Evolutionary conservation across 2,888 invertebrate species (phyloP).

Genomic region (Odontomyia ornata): DNA sequence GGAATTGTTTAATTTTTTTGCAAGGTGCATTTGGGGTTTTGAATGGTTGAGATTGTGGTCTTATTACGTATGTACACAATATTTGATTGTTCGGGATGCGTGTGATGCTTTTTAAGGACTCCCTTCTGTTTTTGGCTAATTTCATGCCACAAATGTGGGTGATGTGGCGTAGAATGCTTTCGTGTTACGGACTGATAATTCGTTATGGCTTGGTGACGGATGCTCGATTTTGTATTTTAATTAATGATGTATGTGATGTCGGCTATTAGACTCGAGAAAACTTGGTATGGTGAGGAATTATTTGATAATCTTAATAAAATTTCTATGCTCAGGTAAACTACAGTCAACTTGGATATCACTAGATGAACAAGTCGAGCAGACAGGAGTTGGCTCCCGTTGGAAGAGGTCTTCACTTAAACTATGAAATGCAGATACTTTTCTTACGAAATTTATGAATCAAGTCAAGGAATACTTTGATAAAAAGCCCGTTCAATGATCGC

Average conservation of each 20-base stretch:
- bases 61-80: constrained; percentile 22
- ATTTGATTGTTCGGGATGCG: constrained; percentile 22
- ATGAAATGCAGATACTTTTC: no score
- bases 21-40: constrained; percentile 44
- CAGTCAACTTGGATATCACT: no score
- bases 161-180: constrained; percentile 47
- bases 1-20: constrained; percentile 48
- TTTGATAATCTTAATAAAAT: no score
- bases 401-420: no score
- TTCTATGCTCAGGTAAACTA: no score
- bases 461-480: no score
- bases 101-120: constrained; percentile 31
- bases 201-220: constrained; percentile 48
- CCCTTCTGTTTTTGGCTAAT: constrained; percentile 30
- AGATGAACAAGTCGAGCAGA: no score
- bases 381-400: no score
- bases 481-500: no score
- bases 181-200: constrained; percentile 47
- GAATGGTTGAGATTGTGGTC: constrained; percentile 12
- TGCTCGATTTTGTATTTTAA: constrained; percentile 47
- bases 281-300: no score
- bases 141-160: constrained; percentile 41
- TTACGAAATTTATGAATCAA: no score
- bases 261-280: no score
- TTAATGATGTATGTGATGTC: constrained; percentile 47